Evolutionary conservation across 1,140 invertebrate species (phyloP), one percentile per base, ranked within the genome.

Genomic region (Telenomus remus): DNA sequence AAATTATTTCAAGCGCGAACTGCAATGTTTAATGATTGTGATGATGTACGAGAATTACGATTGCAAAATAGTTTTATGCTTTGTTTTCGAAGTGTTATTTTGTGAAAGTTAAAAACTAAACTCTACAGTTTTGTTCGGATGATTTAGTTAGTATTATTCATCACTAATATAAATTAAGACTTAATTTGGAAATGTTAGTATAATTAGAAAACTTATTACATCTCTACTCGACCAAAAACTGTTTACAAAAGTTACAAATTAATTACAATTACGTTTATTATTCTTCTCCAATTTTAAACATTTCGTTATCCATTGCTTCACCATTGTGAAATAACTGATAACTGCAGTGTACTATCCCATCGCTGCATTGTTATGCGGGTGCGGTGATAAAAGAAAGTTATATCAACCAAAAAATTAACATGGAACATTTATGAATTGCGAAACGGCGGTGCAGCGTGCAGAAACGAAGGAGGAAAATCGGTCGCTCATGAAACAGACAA

Each of bases 371-470:
- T 64, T 79, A 86, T 86, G 85, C 83, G 81, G 84, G 82, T 81
- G 80, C 80, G 57, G 63, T 63, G 57, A 59, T 74, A 73, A 79
- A 76, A 81, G 76, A 72, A 81, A 48, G n/a, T n/a, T 72, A 72
- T 61, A 53, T 72, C 34, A 81, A 80, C 81, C 50, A 65, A 73
- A 80, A 64, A 81, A 80, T 81, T 84, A 84, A 88, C 86, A 86
- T 86, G 86, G 79, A 87, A 86, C 85, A 87, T 85, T 87, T 83
- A 87, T 85, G 82, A 86, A 83, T 86, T 85, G 85, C 85, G 81
- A 85, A 85, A 87, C 86, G 84, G 81, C 83, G 83, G 85, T 87
- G 85, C 84, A 86, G 81, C 85, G 85, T 87, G 86, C 86, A 86
- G 79, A 84, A 78, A 87, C 78, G 84, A 86, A 82, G 81, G 78